Evolutionary conservation across 2,797 vertebrate species (phyloP).

Genomic region (Liasis olivaceus): DNA sequence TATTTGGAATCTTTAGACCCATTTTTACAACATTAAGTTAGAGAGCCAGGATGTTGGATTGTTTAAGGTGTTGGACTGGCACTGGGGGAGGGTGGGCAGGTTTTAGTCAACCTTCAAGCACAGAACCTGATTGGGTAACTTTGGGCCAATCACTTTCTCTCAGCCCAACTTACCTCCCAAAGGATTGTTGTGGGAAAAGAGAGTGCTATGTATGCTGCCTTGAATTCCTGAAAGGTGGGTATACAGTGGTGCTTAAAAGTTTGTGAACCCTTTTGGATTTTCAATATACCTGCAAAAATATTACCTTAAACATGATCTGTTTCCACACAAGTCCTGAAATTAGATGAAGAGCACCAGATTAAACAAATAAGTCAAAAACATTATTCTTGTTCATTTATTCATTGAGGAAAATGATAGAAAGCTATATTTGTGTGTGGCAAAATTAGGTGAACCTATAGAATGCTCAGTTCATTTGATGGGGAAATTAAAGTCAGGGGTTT

Average conservation of each 20-base stretch:
- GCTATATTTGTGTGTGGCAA: too few species aligned
- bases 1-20: neutral
- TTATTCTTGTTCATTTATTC: too few species aligned
- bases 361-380: too few species aligned
- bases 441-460: too few species aligned
- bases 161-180: neutral
- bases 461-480: too few species aligned
- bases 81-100: neutral
- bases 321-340: neutral
- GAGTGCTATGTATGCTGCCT: neutral
- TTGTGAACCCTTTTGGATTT: neutral
- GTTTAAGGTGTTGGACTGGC: neutral
- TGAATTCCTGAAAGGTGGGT: neutral
- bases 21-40: neutral
- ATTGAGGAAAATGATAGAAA: too few species aligned
- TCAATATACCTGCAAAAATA: neutral
- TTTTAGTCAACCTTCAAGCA: neutral
- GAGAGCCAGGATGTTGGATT: neutral
- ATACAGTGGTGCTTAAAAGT: neutral
- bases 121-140: neutral
- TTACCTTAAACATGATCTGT: neutral
- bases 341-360: neutral
- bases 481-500: too few species aligned
- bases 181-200: neutral
- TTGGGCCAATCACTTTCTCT: neutral